Evolutionary conservation across 2,888 invertebrate species (phyloP).

Genomic region (Merodon equestris): DNA sequence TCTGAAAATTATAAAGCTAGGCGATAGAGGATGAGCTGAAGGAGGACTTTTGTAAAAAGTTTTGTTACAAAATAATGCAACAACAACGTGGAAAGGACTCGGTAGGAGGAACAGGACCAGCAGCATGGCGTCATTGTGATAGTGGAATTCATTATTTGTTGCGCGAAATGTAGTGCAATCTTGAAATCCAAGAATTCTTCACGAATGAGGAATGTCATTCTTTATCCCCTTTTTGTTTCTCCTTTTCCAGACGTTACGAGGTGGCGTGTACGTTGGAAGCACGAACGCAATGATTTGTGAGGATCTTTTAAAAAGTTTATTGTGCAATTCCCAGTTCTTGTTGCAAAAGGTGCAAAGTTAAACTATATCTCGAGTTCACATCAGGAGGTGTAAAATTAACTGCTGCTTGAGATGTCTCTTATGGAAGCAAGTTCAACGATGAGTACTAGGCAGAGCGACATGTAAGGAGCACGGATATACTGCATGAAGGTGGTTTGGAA

Average conservation of each 20-base stretch:
- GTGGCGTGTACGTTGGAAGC: background rate
- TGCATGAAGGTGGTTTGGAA: too few species aligned
- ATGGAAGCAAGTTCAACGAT: too few species aligned
- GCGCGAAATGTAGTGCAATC: conserved; percentile 2
- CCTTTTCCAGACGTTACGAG: too few species aligned
- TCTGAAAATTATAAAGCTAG: too few species aligned
- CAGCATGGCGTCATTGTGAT: too few species aligned
- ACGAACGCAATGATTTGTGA: background rate
- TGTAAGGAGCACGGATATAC: too few species aligned
- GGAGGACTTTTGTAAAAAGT: background rate
- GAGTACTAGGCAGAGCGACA: too few species aligned
- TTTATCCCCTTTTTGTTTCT: too few species aligned
- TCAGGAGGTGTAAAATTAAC: background rate
- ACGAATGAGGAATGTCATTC: background rate
- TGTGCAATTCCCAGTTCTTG: background rate
- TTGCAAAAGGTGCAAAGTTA: background rate
- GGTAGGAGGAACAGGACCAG: too few species aligned
- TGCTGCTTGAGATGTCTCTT: conserved; percentile 2
- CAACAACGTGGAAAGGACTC: too few species aligned
- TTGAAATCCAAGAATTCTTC: background rate
- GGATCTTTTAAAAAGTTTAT: conserved; percentile 5
- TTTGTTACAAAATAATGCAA: too few species aligned
- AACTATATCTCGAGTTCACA: too few species aligned
- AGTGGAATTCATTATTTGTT: conserved; percentile 3
- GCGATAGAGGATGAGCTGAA: background rate